Conservation (phyloP, 2,888 invertebrate genomes). For the Cylindroiulus punctatus region DNA sequence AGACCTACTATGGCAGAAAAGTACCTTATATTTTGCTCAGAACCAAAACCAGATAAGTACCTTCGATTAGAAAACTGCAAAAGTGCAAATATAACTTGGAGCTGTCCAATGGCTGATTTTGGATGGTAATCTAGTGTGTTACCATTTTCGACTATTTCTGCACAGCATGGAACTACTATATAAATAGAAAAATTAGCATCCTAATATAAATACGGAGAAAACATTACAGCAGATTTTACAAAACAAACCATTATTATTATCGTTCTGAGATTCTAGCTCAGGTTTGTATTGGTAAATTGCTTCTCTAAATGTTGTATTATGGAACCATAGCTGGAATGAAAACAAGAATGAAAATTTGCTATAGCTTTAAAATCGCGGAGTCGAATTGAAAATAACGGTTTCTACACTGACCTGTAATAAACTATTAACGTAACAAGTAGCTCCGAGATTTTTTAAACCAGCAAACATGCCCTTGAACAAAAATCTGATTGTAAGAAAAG, state of each 20-base stretch:
- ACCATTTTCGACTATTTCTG: not conserved
- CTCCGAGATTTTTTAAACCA: conserved; percentile 74
- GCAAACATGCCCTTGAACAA: conserved; percentile 67
- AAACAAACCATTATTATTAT: conserved; percentile 39
- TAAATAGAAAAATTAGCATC: not conserved
- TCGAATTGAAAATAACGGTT: not conserved
- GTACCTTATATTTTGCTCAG: not conserved
- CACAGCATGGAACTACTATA: not conserved
- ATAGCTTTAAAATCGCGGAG: not conserved
- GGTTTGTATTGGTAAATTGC: conserved; percentile 72
- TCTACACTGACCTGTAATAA: conserved; percentile 66
- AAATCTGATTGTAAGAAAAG: not conserved
- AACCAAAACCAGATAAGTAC: conserved; percentile 59
- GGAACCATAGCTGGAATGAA: conserved; percentile 71
- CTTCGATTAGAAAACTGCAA: conserved; percentile 71
- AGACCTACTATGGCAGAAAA: not conserved
- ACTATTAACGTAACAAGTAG: conserved; percentile 75
- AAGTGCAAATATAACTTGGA: conserved; percentile 73
- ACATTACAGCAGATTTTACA: not conserved
- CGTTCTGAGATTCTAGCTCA: conserved; percentile 40
- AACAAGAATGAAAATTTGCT: not conserved
- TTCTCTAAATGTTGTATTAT: conserved; percentile 70
- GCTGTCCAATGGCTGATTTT: conserved; percentile 69
- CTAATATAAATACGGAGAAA: not conserved
- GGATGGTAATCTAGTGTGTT: conserved; percentile 64